Conservation (phyloP, 2,888 invertebrate genomes). For the Drosophila subsilvestris region DNA sequence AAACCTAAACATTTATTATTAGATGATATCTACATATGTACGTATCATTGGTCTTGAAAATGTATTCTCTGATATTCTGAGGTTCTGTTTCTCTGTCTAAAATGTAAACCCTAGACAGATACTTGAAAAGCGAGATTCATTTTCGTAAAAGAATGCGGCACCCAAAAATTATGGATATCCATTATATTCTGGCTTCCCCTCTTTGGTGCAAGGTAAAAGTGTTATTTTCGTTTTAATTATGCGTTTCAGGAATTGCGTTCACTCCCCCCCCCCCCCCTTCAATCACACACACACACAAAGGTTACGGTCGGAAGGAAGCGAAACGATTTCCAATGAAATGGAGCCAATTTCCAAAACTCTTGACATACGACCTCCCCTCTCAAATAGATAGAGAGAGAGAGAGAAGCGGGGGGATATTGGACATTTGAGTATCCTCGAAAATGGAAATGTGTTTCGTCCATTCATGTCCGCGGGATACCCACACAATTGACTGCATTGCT, state of each 20-base stretch:
- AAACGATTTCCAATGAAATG: constrained; percentile 3
- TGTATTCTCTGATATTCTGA: no score
- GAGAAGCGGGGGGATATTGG: not conserved
- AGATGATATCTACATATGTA: no score
- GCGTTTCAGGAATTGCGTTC: not conserved
- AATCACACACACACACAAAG: not conserved
- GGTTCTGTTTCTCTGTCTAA: no score
- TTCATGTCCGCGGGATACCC: not conserved
- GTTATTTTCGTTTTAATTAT: not conserved
- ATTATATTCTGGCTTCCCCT: not conserved
- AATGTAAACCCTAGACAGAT: no score
- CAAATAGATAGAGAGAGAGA: not conserved
- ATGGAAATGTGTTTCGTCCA: not conserved
- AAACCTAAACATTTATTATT: no score
- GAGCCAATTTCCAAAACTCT: not conserved
- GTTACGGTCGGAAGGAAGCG: constrained; percentile 3
- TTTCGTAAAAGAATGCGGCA: no score
- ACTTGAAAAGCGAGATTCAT: no score
- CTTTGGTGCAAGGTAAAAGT: not conserved
- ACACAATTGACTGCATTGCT: constrained; percentile 1
- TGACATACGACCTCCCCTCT: not conserved
- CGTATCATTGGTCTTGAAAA: no score
- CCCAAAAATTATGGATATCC: not conserved
- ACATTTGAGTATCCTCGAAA: constrained; percentile 1
- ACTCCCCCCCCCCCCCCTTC: not conserved